Conservation (phyloP, 2,888 invertebrate species). For the Exocentrus adspersus region DNA sequence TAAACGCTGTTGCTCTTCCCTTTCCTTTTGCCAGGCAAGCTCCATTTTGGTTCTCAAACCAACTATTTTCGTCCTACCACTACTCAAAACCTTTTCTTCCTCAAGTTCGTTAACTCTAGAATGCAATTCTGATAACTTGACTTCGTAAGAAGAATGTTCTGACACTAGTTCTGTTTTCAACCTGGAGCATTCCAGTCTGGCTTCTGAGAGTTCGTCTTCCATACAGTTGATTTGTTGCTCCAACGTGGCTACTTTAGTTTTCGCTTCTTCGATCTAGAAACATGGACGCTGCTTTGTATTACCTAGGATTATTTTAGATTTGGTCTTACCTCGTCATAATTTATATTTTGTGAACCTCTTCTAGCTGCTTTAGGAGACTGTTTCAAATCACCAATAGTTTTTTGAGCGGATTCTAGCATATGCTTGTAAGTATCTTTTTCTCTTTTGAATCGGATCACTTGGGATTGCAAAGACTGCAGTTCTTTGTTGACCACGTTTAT, state of each 20-base stretch:
- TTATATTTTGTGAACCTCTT: slow-evolving; percentile 72
- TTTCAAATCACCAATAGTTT: slow-evolving; percentile 82
- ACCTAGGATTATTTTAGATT: not conserved
- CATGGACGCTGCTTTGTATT: not conserved
- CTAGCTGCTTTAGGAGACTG: slow-evolving; percentile 65
- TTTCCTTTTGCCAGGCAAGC: slow-evolving; percentile 92
- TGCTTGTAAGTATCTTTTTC: slow-evolving; percentile 91
- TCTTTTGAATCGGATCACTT: slow-evolving; percentile 83
- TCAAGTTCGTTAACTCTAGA: slow-evolving; percentile 89
- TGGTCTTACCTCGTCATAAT: slow-evolving; percentile 76
- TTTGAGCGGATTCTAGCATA: slow-evolving; percentile 88
- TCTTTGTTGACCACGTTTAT: slow-evolving; percentile 84
- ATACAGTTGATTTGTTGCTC: slow-evolving; percentile 87
- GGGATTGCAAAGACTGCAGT: slow-evolving; percentile 81
- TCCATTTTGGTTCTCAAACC: slow-evolving; percentile 89
- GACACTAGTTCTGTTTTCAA: slow-evolving; percentile 90
- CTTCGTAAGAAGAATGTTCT: slow-evolving; percentile 86
- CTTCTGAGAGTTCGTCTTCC: slow-evolving; percentile 89
- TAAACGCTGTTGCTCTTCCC: slow-evolving; percentile 90
- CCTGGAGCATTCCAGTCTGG: slow-evolving; percentile 82
- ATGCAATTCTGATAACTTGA: slow-evolving; percentile 87
- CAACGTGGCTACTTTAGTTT: slow-evolving; percentile 75
- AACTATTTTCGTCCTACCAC: slow-evolving; percentile 86
- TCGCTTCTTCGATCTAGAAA: slow-evolving; percentile 73
- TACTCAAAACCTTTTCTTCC: slow-evolving; percentile 84